Conservation (phyloP, 2,888 invertebrate genomes). For the Baccha elongata region DNA sequence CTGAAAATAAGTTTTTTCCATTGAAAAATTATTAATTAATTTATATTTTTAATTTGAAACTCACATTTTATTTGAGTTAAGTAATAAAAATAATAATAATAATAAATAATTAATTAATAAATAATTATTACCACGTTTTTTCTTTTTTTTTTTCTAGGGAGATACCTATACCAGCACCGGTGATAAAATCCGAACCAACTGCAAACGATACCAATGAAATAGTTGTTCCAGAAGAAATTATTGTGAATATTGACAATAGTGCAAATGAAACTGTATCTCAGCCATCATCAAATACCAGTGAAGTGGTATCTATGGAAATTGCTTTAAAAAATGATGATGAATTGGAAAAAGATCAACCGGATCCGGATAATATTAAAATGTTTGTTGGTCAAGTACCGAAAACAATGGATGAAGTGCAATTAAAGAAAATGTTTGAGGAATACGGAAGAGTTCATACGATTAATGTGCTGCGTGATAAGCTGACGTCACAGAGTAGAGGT, state of each 20-base stretch:
- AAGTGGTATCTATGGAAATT: slow-evolving; percentile 74
- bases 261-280: background rate
- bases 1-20: slow-evolving; percentile 19
- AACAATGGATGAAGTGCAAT: slow-evolving; percentile 97
- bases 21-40: background rate
- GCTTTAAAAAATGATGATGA: slow-evolving; percentile 75
- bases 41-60: too few species aligned
- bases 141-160: slow-evolving; percentile 52
- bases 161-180: slow-evolving; percentile 38
- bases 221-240: slow-evolving; percentile 28
- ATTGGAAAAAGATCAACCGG: slow-evolving; percentile 89
- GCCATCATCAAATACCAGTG: slow-evolving; percentile 40
- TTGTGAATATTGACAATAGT: background rate
- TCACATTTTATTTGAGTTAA: too few species aligned
- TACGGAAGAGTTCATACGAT: slow-evolving; percentile 98
- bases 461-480: slow-evolving; percentile 98
- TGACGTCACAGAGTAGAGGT: slow-evolving; percentile 99
- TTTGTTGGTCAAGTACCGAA: slow-evolving; percentile 99
- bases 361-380: slow-evolving; percentile 99
- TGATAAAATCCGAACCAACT: slow-evolving; percentile 59
- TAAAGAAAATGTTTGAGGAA: slow-evolving; percentile 96
- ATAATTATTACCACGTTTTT: too few species aligned
- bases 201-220: slow-evolving; percentile 49
- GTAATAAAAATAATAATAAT: too few species aligned
- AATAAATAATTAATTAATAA: too few species aligned